Evolutionary conservation across 2,797 vertebrate genomes (phyloP).

Genomic region (Arctocebus calabarensis): DNA sequence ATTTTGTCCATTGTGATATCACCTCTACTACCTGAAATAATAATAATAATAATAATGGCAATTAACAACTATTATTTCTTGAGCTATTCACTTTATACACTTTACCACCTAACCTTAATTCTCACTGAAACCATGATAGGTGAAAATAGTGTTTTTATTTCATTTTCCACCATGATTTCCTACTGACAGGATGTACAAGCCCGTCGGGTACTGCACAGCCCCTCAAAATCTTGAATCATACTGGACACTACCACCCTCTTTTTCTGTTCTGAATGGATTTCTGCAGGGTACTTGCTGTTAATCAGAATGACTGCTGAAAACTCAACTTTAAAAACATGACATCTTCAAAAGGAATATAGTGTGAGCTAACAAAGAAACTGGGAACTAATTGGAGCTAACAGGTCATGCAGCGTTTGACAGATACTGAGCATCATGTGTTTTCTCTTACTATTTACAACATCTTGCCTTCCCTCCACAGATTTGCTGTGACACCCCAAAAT

Average conservation of each 20-base stretch:
- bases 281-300: neutral
- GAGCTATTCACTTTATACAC: neutral
- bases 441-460: neutral
- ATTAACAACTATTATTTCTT: neutral
- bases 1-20: neutral
- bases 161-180: neutral
- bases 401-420: neutral
- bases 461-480: neutral
- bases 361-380: neutral
- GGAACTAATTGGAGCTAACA: neutral
- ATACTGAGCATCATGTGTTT: neutral
- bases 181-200: neutral
- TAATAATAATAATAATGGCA: neutral
- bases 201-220: accelerated
- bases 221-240: neutral
- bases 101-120: neutral
- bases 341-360: neutral
- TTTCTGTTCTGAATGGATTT: neutral
- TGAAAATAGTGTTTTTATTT: neutral
- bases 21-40: neutral
- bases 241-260: neutral
- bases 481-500: neutral
- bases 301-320: neutral
- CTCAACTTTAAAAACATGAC: neutral
- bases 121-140: neutral